Evolutionary conservation across 1,140 invertebrate species (phyloP).

Genomic region (Delia radicum): DNA sequence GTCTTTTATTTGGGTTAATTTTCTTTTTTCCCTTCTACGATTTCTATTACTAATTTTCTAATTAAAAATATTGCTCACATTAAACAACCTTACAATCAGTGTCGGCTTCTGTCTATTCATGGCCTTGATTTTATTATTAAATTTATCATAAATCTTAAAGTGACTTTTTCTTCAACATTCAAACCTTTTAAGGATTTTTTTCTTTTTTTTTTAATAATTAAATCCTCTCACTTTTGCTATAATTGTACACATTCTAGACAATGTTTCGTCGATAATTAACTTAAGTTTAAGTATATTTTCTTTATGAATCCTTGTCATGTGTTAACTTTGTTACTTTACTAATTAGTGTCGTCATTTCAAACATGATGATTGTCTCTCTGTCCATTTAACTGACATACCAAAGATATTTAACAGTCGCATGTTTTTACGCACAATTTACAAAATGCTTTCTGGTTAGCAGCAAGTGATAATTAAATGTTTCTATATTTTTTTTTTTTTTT

Average conservation of each 20-base stretch:
- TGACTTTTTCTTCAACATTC: background rate
- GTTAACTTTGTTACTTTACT: constrained; percentile 19
- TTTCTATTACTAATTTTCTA: too few relatives aligned
- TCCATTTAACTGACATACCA: background rate
- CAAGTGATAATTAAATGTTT: background rate
- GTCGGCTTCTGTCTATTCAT: background rate
- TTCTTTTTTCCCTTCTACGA: too few relatives aligned
- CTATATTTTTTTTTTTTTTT: background rate
- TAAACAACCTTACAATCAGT: too few relatives aligned
- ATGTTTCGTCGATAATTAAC: background rate
- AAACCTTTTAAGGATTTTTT: constrained; percentile 18
- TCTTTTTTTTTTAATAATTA: constrained; percentile 19
- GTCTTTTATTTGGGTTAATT: too few relatives aligned
- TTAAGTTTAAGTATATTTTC: background rate
- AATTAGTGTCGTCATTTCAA: constrained; percentile 23
- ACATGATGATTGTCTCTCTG: constrained; percentile 9
- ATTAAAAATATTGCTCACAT: too few relatives aligned
- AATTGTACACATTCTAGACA: background rate
- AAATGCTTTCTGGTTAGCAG: background rate
- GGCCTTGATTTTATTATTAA: background rate
- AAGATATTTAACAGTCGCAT: background rate
- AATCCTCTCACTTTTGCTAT: constrained; percentile 3
- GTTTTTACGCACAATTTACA: background rate
- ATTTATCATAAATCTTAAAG: constrained; percentile 17
- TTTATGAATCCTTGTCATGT: constrained; percentile 24